Base-by-base conservation (phyloP, 2,888 invertebrate species). In the Dinocampus coccinellae region DNA sequence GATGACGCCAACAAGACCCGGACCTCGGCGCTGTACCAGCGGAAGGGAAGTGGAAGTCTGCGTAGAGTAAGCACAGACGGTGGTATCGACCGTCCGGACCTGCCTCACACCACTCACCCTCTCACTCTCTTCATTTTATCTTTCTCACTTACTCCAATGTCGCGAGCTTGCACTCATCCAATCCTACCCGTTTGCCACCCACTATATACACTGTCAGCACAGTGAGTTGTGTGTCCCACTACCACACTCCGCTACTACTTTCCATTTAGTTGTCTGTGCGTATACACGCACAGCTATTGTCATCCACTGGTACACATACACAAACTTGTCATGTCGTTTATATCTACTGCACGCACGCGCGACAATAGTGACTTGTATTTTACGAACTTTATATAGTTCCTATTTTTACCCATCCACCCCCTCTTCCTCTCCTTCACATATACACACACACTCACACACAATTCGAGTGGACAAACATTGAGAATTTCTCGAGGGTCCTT, bases 1-100 rank as follows among this genome's bases (percentile, higher is more conserved):
- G 80, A 83, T 82, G 82, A 82, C 81, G 82, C 72, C 73, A 76
- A 72, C 80, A 80, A 81, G 84, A 83, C 83, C 84, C 82, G 81
- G 83, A 84, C 84, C 83, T 84, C 82, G 84, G 82, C 84, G 84
- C 83, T 83, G 83, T 81, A 81, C n/a, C n/a, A n/a, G 82, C 82
- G 78, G 84, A 84, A 83, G 82, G 79, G 81, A 84, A 83, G 81
- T 80, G 78, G 81, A 82, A 81, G 81, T 79, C 80, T 79, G 80
- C 16, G 47, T 79, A 80, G 83, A 82, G 82, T 81, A 84, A 81
- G 82, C 78, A 82, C 83, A 91, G 91, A 91, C 91, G 91, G 89
- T 90, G 90, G 89, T 89, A 91, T 91, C 91, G 91, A 91, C 91
- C 91, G 90, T 77, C 88, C 90, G 84, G 90, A 90, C 91, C 90